Evolutionary conservation across 92 coral and sea anemone genomes (phyloP).

Genomic region (Anthopleura xanthogrammica): DNA sequence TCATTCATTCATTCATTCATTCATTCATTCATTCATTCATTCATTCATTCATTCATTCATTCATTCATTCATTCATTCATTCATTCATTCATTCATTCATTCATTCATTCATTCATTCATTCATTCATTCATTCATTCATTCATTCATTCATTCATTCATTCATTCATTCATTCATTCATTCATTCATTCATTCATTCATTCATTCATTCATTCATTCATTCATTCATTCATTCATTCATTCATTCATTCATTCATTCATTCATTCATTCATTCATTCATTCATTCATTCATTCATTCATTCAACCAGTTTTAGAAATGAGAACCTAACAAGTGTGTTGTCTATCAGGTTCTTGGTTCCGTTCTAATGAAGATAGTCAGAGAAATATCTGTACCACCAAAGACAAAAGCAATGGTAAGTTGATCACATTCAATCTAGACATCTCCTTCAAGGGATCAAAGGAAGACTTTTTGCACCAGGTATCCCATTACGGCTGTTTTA

Average conservation of each 20-base stretch:
- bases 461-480: background rate
- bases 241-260: too few species aligned
- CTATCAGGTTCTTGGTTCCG: constrained; percentile 62
- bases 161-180: too few species aligned
- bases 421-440: background rate
- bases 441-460: background rate
- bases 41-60: background rate
- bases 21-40: background rate
- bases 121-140: background rate
- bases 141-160: too few species aligned
- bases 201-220: background rate
- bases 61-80: too few species aligned
- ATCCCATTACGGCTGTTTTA: background rate
- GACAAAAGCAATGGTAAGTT: constrained; percentile 62
- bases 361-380: constrained; percentile 77
- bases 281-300: background rate
- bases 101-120: background rate
- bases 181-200: too few species aligned
- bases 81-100: too few species aligned
- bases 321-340: background rate
- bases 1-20: too few species aligned
- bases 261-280: background rate
- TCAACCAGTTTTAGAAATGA: background rate
- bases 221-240: background rate
- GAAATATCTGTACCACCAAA: constrained; percentile 51